Conservation (phyloP, 2,797 vertebrate species). For the Myoxocephalus aenaeus region DNA sequence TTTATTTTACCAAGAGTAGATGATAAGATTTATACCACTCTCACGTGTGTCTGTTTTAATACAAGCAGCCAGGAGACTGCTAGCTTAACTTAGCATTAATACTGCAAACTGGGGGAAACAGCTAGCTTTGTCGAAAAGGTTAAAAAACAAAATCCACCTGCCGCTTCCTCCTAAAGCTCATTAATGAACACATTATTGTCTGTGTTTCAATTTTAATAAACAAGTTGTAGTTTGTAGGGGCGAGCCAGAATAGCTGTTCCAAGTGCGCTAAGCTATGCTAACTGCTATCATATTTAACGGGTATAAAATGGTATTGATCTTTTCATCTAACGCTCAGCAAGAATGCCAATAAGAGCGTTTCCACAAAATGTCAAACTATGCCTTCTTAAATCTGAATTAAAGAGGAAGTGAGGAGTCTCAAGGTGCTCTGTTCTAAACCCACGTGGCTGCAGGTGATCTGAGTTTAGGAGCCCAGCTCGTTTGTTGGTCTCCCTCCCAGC, state of each 20-base stretch:
- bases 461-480: conserved; percentile 1
- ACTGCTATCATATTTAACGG: background rate
- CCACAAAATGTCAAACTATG: background rate
- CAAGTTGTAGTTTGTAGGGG: background rate
- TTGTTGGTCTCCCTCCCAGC: conserved; percentile 20
- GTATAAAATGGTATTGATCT: background rate
- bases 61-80: background rate
- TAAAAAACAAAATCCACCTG: background rate
- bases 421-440: background rate
- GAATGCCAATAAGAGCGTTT: background rate
- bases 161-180: background rate
- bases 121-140: background rate
- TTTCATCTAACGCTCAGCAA: background rate
- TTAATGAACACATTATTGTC: background rate
- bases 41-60: background rate
- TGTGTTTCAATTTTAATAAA: background rate
- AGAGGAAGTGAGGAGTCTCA: background rate
- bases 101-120: background rate
- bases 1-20: background rate
- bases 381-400: background rate
- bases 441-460: background rate
- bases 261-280: background rate
- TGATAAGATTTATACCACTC: background rate
- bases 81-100: conserved; percentile 7
- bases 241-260: background rate